Percentiles rank a stretch among this genome's conserved stretches.
Conservation (phyloP, 2,797 vertebrate species). For the Acipenser ruthenus region DNA sequence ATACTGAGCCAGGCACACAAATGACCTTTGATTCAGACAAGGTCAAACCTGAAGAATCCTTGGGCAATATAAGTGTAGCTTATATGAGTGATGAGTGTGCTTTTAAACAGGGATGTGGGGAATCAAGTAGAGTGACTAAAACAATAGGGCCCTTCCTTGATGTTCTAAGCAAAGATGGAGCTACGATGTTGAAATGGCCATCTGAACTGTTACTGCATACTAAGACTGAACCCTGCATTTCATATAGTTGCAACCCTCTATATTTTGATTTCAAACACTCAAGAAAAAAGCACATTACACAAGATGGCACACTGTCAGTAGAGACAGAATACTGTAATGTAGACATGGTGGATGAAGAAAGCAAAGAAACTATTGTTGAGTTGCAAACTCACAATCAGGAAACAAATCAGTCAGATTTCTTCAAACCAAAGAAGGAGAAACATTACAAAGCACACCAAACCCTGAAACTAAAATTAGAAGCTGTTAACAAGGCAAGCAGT, state of each 20-base stretch:
- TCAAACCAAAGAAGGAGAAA: conserved; percentile 69
- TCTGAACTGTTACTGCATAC: conserved; percentile 79
- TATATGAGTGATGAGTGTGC: conserved; percentile 6
- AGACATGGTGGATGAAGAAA: conserved; percentile 48
- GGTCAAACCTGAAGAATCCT: conserved; percentile 29
- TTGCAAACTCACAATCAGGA: conserved; percentile 55
- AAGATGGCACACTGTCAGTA: conserved; percentile 27
- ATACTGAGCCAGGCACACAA: conserved; percentile 17
- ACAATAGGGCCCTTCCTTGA: conserved; percentile 56
- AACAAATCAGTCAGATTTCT: conserved; percentile 56
- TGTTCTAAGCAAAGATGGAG: conserved; percentile 78
- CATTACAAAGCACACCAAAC: conserved; percentile 51
- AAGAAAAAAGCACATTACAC: conserved; percentile 44
- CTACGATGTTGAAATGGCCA: conserved; percentile 76
- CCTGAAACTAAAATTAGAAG: conserved; percentile 61
- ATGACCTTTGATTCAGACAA: conserved; percentile 21
- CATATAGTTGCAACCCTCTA: conserved; percentile 86
- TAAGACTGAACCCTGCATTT: conserved; percentile 76
- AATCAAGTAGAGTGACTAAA: conserved; percentile 27
- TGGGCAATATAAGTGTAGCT: conserved; percentile 33
- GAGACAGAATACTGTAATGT: conserved; percentile 27
- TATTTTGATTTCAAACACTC: conserved; percentile 64
- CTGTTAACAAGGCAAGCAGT: conserved; percentile 50
- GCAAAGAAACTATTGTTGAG: conserved; percentile 38
- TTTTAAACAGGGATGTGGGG: conserved; percentile 1